Base-by-base conservation (phyloP, 2,113 vertebrate species). In the Gorilla gorilla region DNA sequence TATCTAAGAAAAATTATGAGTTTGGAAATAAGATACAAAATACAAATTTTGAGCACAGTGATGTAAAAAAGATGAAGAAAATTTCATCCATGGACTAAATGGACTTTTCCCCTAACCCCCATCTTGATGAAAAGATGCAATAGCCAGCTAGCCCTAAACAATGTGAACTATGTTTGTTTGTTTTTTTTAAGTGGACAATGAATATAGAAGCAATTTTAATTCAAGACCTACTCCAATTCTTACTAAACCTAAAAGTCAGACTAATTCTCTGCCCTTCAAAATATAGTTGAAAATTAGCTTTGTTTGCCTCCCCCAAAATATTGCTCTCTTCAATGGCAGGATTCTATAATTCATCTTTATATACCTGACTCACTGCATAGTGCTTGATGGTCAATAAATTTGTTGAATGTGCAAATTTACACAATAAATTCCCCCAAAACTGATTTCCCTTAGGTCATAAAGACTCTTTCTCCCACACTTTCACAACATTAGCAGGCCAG, bases 121-220 rank as follows among this genome's bases (percentile, higher is more conserved):
- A 66, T 89, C 85, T 89, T 35, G 25, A 76, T 30, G 66, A 93
- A 88, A 97, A 90, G 45, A 84, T 52, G 55, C 75, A 50, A 38
- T 40, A 75, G 25, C 27, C 68, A 95, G 52, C 4, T 16, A 92
- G 50, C 72, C 40, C 84, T 59, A 81, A 78, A 59, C 23, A 68
- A n/a, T 57, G 66, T 38, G 18, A 97, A 76, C 14, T 8, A 14
- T 35, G 32, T 0, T 27, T 30, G 32, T 0, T 27, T 30, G 27
- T 30, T 59, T 64, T 25, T 30, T 32, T 64, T 9, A 23, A 64
- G 57, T 52, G 40, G 55, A 43, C 38, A 85, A 17, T 35, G 38
- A 87, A 92, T 1, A n/a, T 20, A 68, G 16, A 91, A 96, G 50
- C 13, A 82, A 45, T 73, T 95, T 91, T 70, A 88, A 89, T 84